Evolutionary conservation across 2,888 invertebrate species (phyloP).

Genomic region (Incurvaria masculella): DNA sequence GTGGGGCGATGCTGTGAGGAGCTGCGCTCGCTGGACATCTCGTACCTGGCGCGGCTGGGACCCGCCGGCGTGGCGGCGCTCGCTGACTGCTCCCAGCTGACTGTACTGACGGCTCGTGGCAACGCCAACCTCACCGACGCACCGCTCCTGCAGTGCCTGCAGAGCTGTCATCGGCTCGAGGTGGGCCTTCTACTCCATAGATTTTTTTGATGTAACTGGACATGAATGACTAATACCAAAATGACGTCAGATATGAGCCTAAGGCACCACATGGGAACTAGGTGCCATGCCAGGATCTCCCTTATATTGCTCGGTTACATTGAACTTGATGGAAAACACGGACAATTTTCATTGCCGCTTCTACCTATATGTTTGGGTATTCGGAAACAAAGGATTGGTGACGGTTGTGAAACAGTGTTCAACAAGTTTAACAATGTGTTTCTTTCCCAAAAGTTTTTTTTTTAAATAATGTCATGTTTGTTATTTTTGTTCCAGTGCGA

Average conservation of each 20-base stretch:
- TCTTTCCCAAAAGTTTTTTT: neutral
- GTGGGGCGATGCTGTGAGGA: slow-evolving; percentile 27
- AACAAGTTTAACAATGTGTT: slow-evolving; percentile 8
- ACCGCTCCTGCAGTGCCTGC: slow-evolving; percentile 25
- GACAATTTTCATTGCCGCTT: no score
- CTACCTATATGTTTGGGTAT: no score
- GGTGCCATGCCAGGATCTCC: no score
- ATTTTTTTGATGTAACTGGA: no score
- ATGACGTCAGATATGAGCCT: no score
- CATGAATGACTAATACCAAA: no score
- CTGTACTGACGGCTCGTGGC: slow-evolving; percentile 25
- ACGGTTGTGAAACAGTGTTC: no score
- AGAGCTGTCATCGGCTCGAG: slow-evolving; percentile 26
- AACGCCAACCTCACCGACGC: slow-evolving; percentile 26
- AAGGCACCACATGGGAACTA: no score
- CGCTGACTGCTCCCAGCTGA: slow-evolving; percentile 22
- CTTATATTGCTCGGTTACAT: no score
- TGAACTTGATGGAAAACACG: no score
- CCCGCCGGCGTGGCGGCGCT: slow-evolving; percentile 27
- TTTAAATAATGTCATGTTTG: neutral
- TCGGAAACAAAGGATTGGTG: no score
- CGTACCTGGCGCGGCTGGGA: slow-evolving; percentile 32
- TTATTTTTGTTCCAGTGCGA: no score
- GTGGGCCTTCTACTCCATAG: slow-evolving; percentile 14
- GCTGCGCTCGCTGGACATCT: slow-evolving; percentile 32